Evolutionary conservation across 1,140 invertebrate genomes (phyloP).

Genomic region (Ditylenchus dipsaci): DNA sequence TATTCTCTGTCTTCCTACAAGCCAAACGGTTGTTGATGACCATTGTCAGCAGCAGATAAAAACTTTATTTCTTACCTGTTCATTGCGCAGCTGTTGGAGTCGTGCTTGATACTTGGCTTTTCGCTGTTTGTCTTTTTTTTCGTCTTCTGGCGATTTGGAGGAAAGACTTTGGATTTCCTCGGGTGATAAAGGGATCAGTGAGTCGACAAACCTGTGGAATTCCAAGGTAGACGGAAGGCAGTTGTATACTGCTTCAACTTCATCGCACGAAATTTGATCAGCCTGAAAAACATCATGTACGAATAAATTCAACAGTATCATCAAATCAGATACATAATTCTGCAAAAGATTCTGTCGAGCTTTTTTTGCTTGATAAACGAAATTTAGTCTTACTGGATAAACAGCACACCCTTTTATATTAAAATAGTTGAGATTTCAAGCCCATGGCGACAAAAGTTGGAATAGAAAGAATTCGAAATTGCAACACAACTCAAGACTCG

Average conservation of each 20-base stretch:
- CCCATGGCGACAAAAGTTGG: no score
- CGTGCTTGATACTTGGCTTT: conserved; percentile 15
- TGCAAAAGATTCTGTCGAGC: no score
- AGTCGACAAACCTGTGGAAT: conserved; percentile 36
- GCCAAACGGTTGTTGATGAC: not conserved
- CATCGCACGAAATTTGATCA: not conserved
- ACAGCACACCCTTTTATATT: no score
- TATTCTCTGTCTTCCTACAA: conserved; percentile 43
- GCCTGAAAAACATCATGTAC: no score
- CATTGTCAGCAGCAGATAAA: not conserved
- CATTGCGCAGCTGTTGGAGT: conserved; percentile 30
- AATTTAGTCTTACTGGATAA: no score
- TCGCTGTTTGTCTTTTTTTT: conserved; percentile 10
- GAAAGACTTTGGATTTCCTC: not conserved
- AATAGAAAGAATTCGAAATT: no score
- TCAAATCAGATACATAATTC: no score
- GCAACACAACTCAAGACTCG: no score
- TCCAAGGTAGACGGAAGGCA: conserved; percentile 16
- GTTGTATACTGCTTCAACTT: conserved; percentile 27
- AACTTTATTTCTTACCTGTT: conserved; percentile 21
- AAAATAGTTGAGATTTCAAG: no score
- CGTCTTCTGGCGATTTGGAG: not conserved
- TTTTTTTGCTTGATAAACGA: no score
- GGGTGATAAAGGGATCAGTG: conserved; percentile 6
- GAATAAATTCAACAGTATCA: no score